Evolutionary conservation across 2,888 invertebrate species (phyloP).

Genomic region (Acanthacorydalis orientalis): DNA sequence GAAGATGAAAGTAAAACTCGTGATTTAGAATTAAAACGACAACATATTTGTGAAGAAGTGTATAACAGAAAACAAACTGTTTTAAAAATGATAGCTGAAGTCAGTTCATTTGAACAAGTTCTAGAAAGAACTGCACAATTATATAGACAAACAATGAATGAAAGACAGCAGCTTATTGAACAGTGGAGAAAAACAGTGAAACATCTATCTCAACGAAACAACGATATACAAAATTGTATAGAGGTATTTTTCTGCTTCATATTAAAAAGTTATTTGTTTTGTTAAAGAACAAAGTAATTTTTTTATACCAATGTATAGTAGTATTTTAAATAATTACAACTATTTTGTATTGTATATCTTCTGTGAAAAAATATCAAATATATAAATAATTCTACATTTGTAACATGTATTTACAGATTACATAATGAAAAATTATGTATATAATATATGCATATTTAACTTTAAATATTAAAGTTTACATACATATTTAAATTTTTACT

Average conservation of each 20-base stretch:
- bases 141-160: constrained; percentile 19
- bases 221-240: constrained; percentile 35
- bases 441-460: not conserved
- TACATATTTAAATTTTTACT: too few relatives aligned
- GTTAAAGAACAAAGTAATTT: too few relatives aligned
- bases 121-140: constrained; percentile 32
- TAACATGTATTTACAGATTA: not conserved
- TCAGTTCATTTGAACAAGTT: constrained; percentile 34
- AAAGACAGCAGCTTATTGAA: constrained; percentile 43
- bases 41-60: constrained; percentile 29
- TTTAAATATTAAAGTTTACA: not conserved
- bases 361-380: too few relatives aligned
- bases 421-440: not conserved
- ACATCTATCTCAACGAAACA: constrained; percentile 50
- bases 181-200: constrained; percentile 58
- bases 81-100: constrained; percentile 30
- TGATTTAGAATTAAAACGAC: constrained; percentile 36
- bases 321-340: not conserved
- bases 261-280: too few relatives aligned
- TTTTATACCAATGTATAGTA: not conserved
- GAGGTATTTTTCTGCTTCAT: too few relatives aligned
- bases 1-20: constrained; percentile 52
- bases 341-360: too few relatives aligned
- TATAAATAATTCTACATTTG: not conserved
- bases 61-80: constrained; percentile 27